Percentiles rank a stretch among this genome's conserved stretches.
These are phyloP conservation scores for Melospiza melodia DNA, from an alignment of 2,113 vertebrate species.

Conservation along the genomic window DNA sequence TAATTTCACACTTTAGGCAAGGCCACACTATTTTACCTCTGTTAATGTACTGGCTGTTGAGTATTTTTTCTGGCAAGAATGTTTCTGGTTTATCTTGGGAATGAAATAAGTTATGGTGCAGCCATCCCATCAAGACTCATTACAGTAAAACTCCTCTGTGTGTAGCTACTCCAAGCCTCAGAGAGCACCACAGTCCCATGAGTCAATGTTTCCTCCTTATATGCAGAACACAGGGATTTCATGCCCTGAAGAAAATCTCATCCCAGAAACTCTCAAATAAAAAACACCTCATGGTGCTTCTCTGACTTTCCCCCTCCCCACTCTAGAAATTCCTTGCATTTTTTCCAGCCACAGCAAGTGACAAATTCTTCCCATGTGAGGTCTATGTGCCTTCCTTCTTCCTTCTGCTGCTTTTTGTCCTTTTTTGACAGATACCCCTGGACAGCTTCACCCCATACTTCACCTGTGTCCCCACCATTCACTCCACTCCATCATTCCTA, in stretches of 20 bases:
- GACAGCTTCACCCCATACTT: background rate
- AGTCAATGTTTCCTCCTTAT: background rate
- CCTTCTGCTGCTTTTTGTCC: background rate
- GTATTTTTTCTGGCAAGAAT: background rate
- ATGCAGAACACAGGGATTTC: background rate
- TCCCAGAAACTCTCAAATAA: background rate
- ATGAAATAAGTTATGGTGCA: background rate
- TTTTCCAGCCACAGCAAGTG: background rate
- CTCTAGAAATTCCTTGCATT: background rate
- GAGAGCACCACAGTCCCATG: background rate
- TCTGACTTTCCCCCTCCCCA: background rate
- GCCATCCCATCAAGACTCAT: background rate
- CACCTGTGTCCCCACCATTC: background rate
- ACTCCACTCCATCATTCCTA: background rate
- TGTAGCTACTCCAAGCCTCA: background rate
- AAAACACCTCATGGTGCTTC: background rate
- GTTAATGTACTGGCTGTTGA: background rate
- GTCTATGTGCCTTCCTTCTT: background rate
- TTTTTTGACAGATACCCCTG: background rate
- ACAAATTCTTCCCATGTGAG: background rate
- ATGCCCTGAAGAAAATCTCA: background rate
- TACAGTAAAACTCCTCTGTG: background rate
- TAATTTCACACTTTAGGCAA: background rate
- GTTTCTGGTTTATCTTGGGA: background rate
- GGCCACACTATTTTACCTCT: background rate